Conservation (phyloP, 2,797 vertebrate species). For the Karalla daura region DNA sequence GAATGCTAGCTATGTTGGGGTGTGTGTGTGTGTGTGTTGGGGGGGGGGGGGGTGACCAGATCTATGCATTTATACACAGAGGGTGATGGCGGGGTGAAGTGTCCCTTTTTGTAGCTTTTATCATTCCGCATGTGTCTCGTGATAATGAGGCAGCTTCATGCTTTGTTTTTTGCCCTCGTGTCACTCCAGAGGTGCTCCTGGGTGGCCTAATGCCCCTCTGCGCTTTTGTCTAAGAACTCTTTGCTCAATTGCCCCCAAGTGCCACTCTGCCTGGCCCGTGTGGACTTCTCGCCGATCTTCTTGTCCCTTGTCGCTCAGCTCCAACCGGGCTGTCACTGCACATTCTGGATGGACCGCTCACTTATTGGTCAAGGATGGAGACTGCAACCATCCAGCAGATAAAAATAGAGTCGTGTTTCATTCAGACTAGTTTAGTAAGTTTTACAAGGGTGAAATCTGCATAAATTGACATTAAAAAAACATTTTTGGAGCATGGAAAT, state of each 20-base stretch:
- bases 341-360: no score
- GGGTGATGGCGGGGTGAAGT: neutral
- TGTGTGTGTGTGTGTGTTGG: no score
- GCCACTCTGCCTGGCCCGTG: neutral
- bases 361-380: no score
- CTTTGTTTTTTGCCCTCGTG: neutral
- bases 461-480: no score
- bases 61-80: conserved; percentile 55
- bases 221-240: neutral
- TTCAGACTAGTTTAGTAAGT: no score
- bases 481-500: no score
- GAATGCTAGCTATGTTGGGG: conserved; percentile 75
- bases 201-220: neutral
- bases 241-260: neutral
- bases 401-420: no score
- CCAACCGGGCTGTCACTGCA: no score
- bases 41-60: conserved; percentile 53
- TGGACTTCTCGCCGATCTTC: neutral
- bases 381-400: no score
- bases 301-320: no score
- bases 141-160: neutral
- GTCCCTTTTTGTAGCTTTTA: conserved; percentile 8
- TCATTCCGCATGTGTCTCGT: conserved; percentile 1
- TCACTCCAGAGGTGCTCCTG: neutral
- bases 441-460: no score